Conservation (phyloP, 92 coral and sea anemone species). For the Parazoanthus swiftii region DNA sequence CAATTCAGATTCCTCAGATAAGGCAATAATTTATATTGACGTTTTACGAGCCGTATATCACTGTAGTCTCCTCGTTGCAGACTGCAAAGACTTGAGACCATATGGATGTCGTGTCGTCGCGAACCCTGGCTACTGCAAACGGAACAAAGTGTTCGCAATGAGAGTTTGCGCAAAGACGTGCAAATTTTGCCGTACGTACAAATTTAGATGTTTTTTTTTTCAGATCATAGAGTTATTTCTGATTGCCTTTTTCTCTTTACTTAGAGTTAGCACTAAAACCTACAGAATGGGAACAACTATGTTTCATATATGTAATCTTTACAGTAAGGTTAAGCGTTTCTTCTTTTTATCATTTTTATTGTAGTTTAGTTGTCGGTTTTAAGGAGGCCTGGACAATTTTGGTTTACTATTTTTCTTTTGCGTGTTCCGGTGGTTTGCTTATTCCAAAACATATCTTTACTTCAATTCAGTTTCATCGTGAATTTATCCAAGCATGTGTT, state of each 20-base stretch:
- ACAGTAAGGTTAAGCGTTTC: too few relatives aligned
- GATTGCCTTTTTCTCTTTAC: neutral
- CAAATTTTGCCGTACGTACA: conserved; percentile 34
- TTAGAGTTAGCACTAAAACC: too few relatives aligned
- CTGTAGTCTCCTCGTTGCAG: conserved; percentile 3
- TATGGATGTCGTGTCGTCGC: conserved; percentile 34
- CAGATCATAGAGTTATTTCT: neutral
- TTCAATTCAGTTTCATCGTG: neutral
- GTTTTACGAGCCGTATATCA: neutral
- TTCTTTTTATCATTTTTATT: too few relatives aligned
- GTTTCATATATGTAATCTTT: too few relatives aligned
- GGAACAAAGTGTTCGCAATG: conserved; percentile 35
- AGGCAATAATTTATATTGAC: neutral
- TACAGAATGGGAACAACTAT: too few relatives aligned
- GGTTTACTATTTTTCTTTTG: too few relatives aligned
- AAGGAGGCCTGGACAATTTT: too few relatives aligned
- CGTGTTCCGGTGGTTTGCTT: too few relatives aligned
- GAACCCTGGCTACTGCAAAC: conserved; percentile 29
- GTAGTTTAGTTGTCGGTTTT: too few relatives aligned
- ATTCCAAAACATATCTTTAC: too few relatives aligned
- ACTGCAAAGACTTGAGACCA: conserved; percentile 42
- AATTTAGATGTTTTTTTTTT: neutral
- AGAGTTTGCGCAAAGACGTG: conserved; percentile 33
- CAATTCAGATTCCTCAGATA: neutral
- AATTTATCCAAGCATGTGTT: neutral